Base-by-base conservation (phyloP, 1,140 invertebrate species). In the Drosophila subpulchrella region DNA sequence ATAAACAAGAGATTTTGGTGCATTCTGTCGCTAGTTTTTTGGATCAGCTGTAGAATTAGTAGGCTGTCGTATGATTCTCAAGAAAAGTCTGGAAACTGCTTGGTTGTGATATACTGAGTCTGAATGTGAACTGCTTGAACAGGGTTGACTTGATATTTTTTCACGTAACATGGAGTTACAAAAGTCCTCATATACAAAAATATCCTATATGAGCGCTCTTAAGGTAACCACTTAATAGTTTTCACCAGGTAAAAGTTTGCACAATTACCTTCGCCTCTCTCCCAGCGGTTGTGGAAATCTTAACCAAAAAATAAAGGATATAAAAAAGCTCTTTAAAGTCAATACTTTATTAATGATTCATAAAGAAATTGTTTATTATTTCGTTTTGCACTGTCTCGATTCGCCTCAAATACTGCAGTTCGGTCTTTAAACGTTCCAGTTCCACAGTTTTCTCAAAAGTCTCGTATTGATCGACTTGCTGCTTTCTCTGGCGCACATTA, bases 401-500 rank as follows among this genome's bases (percentile, higher is more conserved):
- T 92, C 96, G 96, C 79, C 95, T 94, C 38, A 97, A 92, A 8
- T 96, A 96, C 79, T 96, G 96, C 71, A 96, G 94, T 77, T 97
- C 95, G 63, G 95, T 94, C 70, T 95, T 94, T 47, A 97, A 92
- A 60, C 96, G 94, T 91, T 97, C 96, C 46, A 97, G 83, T 92
- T 97, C 95, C 91, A 96, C 95, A 42, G 95, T 95, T 75, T 95
- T 96, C 91, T 97, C 97, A 39, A 95, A 92, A 57, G 97, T 96
- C 60, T 97, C 90, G 11, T 96, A 95, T 94, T 96, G 85, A 95
- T 97, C 93, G 78, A 97, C 95, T 84, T 97, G 95, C 89, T 96
- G 95, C 83, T 96, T 94, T 5, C 95, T 94, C 90, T 97, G 96
- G 38, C 95, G 93, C 88, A 96, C 95, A 84, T 97, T 97, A 12